These are phyloP conservation scores for Pseudopleuronectes americanus DNA, from an alignment of 2,797 vertebrate species.

Conservation along the genomic window DNA sequence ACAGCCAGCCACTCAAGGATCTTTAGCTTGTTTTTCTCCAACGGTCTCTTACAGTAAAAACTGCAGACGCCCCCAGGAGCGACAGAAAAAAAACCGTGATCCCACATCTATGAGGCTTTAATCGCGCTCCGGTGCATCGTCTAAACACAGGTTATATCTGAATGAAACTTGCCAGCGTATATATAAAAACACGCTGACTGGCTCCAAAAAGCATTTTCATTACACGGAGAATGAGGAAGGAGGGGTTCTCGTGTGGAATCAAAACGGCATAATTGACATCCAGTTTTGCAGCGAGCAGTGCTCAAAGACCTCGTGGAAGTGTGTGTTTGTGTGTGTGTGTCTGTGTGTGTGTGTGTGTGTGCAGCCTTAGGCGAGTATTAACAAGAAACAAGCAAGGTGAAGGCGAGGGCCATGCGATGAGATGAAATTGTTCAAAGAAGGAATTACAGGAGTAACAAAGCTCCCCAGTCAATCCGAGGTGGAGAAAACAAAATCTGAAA, in stretches of 20 bases:
- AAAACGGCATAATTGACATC: not conserved
- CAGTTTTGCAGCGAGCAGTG: not conserved
- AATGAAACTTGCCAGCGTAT: not conserved
- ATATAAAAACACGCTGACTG: not conserved
- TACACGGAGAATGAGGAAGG: not conserved
- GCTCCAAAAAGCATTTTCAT: not conserved
- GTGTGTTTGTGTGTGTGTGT: not conserved
- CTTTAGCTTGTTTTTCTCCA: conserved; percentile 30
- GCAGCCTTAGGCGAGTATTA: conserved; percentile 4
- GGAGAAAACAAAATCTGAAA: no score
- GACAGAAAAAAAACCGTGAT: not conserved
- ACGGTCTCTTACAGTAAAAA: not conserved
- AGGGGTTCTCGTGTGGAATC: not conserved
- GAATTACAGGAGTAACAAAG: not conserved
- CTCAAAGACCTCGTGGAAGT: not conserved
- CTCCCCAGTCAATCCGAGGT: not conserved
- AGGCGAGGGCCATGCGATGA: not conserved
- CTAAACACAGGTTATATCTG: conserved; percentile 6
- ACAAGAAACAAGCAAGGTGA: conserved; percentile 11
- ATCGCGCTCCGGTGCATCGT: not conserved
- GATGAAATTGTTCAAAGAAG: conserved; percentile 1
- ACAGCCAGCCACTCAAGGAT: conserved; percentile 37
- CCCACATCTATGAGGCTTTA: not conserved
- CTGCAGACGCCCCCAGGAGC: not conserved
- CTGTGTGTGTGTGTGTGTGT: not conserved